Evolutionary conservation across 2,888 invertebrate genomes (phyloP), one percentile per base, ranked within the genome.

Genomic region (Drosophila limbata): DNA sequence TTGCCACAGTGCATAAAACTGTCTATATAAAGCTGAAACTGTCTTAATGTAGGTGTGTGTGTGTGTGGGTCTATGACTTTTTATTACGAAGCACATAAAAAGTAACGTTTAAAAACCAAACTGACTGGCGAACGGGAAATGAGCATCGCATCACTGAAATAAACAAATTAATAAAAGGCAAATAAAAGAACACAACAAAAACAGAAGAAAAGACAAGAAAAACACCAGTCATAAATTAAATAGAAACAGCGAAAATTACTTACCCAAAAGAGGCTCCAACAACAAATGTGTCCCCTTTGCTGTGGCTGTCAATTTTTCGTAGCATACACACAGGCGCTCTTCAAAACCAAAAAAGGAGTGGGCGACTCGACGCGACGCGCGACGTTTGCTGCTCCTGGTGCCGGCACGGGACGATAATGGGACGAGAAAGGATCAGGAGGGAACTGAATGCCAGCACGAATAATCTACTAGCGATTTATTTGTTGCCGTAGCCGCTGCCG

Each of bases 91-190:
- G 70, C 21, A 48, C 79, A 79, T 87, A 84, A 81, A 86, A 78
- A 67, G 50, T 56, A 65, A 71, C 71, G 44, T 56, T 77, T 71
- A 67, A 73, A 73, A 74, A 31, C 42, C 53, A 63, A 57, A 64
- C 68, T 55, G 68, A 28, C 15, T 63, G 71, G 65, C 69, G 67
- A 25, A 25, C 51, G 69, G 67, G 62, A 80, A 84, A 71, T 65
- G 73, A 72, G 69, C 77, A 69, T 55, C 69, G 73, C 69, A 37
- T 21, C 59, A 76, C 65, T 69, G 80, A 85, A 84, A 85, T 85
- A 88, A 86, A 88, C 86, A 86, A 85, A 85, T 85, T 88, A 88
- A 88, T 86, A 88, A 85, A 85, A 88, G 70, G 62, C 84, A 88
- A 85, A 85, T 77, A 81, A 69, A 68, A 73, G 35, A 56, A 59